Base-by-base conservation (phyloP, 2,113 vertebrate species). In the Neogale vison region DNA sequence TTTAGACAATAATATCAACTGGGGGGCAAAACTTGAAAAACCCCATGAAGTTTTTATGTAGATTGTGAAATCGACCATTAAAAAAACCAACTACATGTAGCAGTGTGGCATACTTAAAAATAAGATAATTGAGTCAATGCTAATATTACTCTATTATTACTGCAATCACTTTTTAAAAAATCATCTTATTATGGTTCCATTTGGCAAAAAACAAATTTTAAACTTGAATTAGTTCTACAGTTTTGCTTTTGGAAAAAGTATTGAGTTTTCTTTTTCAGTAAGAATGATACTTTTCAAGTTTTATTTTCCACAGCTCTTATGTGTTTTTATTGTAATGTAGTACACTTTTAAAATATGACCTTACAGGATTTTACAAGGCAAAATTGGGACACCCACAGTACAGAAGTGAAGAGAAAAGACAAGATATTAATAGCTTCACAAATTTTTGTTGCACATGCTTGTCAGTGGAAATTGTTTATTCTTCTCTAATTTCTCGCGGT, bases 101-200 rank as follows among this genome's bases (percentile, higher is more conserved):
- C 69, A 96, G 11, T 95, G 57, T 92, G 84, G 31, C 80, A 91
- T 96, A 96, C 93, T 98, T 98, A 45, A 96, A 97, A 98, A 90
- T 88, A 88, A 84, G 39, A 88, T 88, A 80, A 96, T 76, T 96
- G 55, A 95, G 69, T 96, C 81, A 69, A 39, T 97, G 88, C 90
- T 97, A 80, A 87, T 98, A 98, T 96, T 97, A 96, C 83, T 98
- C 98, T 88, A 79, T 97, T 98, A 88, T 98, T 97, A 96, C 88
- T 24, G 6, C 92, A 97, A 13, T 98, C 97, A 98, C 98, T 81
- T 97, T 89, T 88, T 88, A 47, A 61, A 29, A 88, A 79, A 67
- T 97, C 86, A 79, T 67, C 3, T 59, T 98, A 98, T 99, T 99
- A 98, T 99, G 98, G 98, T 99, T 99, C 98, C 99, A 97, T 98